A percentile compares a stretch with the other conserved stretches of the same genome.
Evolutionary conservation across 1,140 invertebrate species (phyloP).

Genomic region (Parasteatoda tepidariorum): DNA sequence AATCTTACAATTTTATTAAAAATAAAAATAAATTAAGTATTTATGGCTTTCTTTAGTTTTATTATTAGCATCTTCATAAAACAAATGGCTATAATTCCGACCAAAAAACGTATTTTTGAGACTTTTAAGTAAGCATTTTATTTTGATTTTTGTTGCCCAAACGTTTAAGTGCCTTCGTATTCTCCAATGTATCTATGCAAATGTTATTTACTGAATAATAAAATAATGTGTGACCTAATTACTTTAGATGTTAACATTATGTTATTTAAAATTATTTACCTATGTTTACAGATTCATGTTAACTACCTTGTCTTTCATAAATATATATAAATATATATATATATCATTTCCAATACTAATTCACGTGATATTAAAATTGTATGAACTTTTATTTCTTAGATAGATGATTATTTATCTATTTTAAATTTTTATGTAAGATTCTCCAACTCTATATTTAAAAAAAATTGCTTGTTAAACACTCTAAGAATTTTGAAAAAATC

Average conservation of each 20-base stretch:
- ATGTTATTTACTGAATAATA: background rate
- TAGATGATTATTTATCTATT: too few species aligned
- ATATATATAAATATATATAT: background rate
- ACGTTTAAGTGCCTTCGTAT: conserved; percentile 58
- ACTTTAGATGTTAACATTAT: background rate
- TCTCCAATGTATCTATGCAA: conserved; percentile 64
- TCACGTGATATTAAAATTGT: background rate
- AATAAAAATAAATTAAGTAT: background rate
- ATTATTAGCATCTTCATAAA: conserved; percentile 2
- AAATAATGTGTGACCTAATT: background rate
- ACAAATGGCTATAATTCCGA: conserved; percentile 53
- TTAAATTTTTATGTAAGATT: too few species aligned
- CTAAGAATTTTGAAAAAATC: background rate
- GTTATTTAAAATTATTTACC: background rate
- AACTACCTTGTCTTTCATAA: background rate
- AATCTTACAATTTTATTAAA: too few species aligned
- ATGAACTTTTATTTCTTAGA: background rate
- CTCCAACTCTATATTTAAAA: too few species aligned
- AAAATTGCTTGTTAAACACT: background rate
- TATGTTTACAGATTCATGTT: background rate
- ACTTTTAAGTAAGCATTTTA: conserved; percentile 32
- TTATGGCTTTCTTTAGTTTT: background rate
- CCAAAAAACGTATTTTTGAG: conserved; percentile 50
- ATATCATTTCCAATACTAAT: background rate
- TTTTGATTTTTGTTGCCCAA: conserved; percentile 53